phyloP scores from a whole-genome alignment of 2,888 invertebrate genomes.

The Spicauda simplicius region DNA sequence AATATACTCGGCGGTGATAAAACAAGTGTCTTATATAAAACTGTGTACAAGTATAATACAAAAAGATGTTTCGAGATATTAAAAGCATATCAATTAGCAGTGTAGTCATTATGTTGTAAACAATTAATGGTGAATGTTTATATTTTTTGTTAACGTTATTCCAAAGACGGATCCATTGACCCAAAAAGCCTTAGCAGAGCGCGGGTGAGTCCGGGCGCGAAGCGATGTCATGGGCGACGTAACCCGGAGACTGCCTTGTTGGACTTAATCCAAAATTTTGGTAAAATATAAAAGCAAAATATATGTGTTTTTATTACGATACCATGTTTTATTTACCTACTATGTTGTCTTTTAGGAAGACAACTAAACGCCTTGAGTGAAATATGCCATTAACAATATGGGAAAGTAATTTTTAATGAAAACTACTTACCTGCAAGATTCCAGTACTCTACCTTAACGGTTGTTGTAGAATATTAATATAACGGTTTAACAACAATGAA shows the following conservation, averaged over 20 bases:
- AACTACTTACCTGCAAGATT: too few relatives aligned
- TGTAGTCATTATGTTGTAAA: constrained; percentile 28
- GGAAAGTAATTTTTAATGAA: too few relatives aligned
- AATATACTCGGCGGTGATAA: constrained; percentile 12
- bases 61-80: background rate
- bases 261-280: constrained; percentile 76
- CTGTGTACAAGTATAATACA: background rate
- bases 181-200: constrained; percentile 39
- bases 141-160: constrained; percentile 15
- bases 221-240: constrained; percentile 61
- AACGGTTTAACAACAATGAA: too few relatives aligned
- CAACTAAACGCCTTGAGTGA: too few relatives aligned
- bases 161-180: constrained; percentile 34
- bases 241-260: constrained; percentile 74
- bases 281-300: constrained; percentile 80
- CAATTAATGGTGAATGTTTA: background rate
- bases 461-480: too few relatives aligned
- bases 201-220: constrained; percentile 61
- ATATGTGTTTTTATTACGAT: constrained; percentile 84
- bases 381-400: too few relatives aligned
- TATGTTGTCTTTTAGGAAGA: background rate
- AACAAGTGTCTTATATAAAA: background rate
- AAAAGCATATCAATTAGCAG: constrained; percentile 25
- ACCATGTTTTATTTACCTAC: constrained; percentile 61
- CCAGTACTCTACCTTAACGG: too few relatives aligned